Conservation (phyloP, 92 coral and sea anemone species). For the Zoanthus gigantus region DNA sequence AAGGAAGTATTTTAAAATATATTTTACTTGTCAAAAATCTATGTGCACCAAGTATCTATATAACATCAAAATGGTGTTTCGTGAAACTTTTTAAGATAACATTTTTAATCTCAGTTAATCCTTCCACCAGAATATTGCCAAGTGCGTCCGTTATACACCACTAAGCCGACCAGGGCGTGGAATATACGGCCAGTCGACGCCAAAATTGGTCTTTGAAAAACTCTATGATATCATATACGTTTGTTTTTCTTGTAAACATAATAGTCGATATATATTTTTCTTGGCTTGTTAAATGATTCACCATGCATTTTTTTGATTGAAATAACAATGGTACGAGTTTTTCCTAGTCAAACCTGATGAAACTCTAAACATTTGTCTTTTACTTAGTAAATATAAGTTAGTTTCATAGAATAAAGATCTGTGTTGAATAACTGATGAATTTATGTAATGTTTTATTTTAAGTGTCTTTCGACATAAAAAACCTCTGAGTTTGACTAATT, state of each 20-base stretch:
- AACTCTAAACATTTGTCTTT: too few species aligned
- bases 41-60: neutral
- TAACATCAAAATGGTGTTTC: neutral
- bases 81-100: neutral
- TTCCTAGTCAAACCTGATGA: too few species aligned
- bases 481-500: too few species aligned
- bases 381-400: too few species aligned
- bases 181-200: neutral
- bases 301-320: too few species aligned
- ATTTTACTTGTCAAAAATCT: neutral
- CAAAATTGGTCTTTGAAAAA: neutral
- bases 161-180: neutral
- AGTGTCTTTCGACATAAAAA: too few species aligned
- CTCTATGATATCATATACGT: neutral
- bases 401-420: too few species aligned
- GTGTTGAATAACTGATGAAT: too few species aligned
- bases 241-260: neutral
- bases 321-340: too few species aligned
- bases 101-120: neutral
- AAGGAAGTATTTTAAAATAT: neutral
- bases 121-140: neutral
- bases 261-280: neutral
- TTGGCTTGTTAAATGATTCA: too few species aligned
- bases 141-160: neutral
- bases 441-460: too few species aligned